Evolutionary conservation across 2,888 invertebrate genomes (phyloP), one percentile per base, ranked within the genome.

Genomic region (Xanthorhoe designata): DNA sequence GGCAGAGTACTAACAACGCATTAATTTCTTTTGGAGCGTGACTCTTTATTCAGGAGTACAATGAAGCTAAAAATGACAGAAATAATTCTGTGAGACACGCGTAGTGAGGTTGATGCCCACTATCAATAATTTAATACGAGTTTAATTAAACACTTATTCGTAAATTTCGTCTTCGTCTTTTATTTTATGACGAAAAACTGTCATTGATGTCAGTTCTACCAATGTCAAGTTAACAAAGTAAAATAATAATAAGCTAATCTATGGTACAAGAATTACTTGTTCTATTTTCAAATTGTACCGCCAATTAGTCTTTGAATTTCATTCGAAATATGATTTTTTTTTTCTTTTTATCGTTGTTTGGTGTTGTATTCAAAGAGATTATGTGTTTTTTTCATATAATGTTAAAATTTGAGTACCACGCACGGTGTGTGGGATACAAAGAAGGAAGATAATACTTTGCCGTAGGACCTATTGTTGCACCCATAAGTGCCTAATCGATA

Each of bases 1-100:
- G 73, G 75, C 71, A 69, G 51, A 77, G 77, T 83, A 84, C 78
- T 79, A 78, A 80, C 83, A 81, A 62, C 70, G 80, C 89, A 92
- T 92, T 91, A 91, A 91, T 89, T 92, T 84, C 92, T 92, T 89
- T 89, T 91, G 90, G 91, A 92, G 89, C 92, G 92, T 93, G 91
- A 92, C 91, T 89, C 80, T 79, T 86, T 85, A 84, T 89, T 88
- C 86, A 87, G 79, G 82, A 78, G 89, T 85, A 93, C 91, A 92
- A 93, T 92, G 86, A 89, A 82, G 87, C 87, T 92, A 89, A 92
- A 91, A 91, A 91, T 90, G 90, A 82, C 87, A 88, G 90, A 88
- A 89, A 92, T 91, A 87, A 91, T 91, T 92, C 90, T 91, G 89
- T 88, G 92, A 92, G 92, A 91, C 91, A 89, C 88, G 87, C 86